Evolutionary conservation across 1,140 invertebrate species (phyloP), one percentile per base, ranked within the genome.

Genomic region (Thalassaphorura encarpata): DNA sequence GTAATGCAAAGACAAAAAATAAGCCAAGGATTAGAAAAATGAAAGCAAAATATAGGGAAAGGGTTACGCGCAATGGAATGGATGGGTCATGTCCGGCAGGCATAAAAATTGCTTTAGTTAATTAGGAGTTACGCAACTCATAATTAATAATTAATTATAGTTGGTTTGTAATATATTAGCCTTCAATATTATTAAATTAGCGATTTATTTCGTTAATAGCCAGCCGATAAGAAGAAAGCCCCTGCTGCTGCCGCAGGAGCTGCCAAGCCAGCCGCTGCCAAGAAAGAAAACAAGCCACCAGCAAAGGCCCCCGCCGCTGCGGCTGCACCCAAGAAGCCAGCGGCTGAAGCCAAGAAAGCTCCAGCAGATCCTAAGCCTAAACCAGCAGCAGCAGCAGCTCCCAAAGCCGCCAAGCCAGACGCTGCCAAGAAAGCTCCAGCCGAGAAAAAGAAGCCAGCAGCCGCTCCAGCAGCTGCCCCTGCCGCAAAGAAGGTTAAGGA

Each of bases 231-330:
- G 49, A 42, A 41, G 18, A 60, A 60, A 29, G 29, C 61, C 15
- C 62, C 62, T 45, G 58, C 61, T n/a, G 42, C 61, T 16, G 57
- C 57, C 18, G 40, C 61, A 45, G 47, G 55, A 28, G 58, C 57
- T n/a, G 53, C 57, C n/a, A n/a, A n/a, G n/a, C n/a, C n/a, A n/a
- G n/a, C n/a, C n/a, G n/a, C n/a, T n/a, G n/a, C n/a, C 6, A 63
- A 63, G 61, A 55, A 54, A 33, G 57, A 50, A 2, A 51, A 23
- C 18, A 63, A 63, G 27, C 24, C 52, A 3, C 39, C 61, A 27
- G 43, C 54, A 4, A 54, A 50, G 41, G 36, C 53, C 18, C 45
- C 58, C 2, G 28, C 52, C 16, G 45, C 52, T 21, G 51, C 60
- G 21, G 39, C 40, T 23, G 21, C 29, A 13, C 11, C 19, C 15